phyloP scores from a whole-genome alignment of 2,888 invertebrate genomes.

The Lamellibrachia columna region DNA sequence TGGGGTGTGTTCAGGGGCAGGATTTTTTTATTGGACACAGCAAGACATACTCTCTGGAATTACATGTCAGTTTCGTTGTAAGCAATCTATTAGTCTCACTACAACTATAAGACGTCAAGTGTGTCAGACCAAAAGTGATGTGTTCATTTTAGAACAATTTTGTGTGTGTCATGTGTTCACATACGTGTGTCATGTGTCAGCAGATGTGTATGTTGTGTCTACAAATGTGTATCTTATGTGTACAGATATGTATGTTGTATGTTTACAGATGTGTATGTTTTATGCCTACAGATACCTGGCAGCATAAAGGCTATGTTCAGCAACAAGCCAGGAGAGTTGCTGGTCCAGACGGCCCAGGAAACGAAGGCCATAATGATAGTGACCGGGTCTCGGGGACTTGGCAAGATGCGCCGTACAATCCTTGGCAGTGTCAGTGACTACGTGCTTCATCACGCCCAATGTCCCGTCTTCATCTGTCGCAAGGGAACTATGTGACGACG shows the following conservation, averaged over 20 bases:
- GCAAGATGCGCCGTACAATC: conserved; percentile 22
- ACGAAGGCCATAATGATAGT: conserved; percentile 24
- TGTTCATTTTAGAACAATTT: not conserved
- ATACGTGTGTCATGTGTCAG: too few species aligned
- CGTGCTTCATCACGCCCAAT: conserved; percentile 24
- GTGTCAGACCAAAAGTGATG: not conserved
- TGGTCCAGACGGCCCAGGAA: conserved; percentile 18
- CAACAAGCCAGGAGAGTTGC: conserved; percentile 20
- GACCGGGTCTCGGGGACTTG: conserved; percentile 16
- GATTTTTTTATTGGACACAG: not conserved
- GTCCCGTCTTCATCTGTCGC: conserved; percentile 25
- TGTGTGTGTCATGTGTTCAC: not conserved
- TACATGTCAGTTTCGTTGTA: too few species aligned
- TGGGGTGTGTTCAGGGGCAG: not conserved
- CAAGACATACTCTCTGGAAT: too few species aligned
- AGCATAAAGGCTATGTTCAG: conserved; percentile 22
- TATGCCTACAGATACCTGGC: conserved; percentile 1
- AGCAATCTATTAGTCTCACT: too few species aligned
- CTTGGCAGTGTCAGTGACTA: conserved; percentile 22
- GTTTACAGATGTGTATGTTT: not conserved
- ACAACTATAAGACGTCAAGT: not conserved
- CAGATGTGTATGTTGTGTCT: not conserved
- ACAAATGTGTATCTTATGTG: too few species aligned
- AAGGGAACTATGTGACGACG: not conserved
- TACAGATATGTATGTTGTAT: too few species aligned